A percentile compares a stretch with the other conserved stretches of the same genome.
phyloP scores from a whole-genome alignment of 2,888 invertebrate genomes.

The Lycia hirtaria region DNA sequence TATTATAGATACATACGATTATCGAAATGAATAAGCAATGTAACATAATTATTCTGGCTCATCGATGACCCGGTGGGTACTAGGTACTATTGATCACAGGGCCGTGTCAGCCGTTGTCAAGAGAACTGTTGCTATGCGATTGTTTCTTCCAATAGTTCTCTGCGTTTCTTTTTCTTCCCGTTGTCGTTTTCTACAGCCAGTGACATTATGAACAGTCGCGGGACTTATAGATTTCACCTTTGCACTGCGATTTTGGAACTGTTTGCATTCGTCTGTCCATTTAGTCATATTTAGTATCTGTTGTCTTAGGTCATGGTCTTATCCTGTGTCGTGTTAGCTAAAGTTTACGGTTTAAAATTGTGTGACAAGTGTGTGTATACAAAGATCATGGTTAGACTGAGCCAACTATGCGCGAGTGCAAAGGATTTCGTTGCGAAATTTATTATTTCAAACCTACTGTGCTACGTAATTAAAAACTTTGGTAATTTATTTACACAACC shows the following conservation, averaged over 20 bases:
- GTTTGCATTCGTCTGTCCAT: background rate
- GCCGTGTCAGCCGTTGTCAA: constrained; percentile 55
- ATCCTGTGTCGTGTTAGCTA: constrained; percentile 6
- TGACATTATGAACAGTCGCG: background rate
- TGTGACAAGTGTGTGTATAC: constrained; percentile 7
- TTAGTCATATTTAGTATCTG: constrained; percentile 9
- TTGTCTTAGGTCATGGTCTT: constrained; percentile 40
- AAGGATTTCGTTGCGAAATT: constrained; percentile 9
- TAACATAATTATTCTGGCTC: background rate
- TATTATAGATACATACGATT: too few species aligned
- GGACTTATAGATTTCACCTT: background rate
- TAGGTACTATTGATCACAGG: constrained; percentile 50
- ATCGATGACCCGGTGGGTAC: constrained; percentile 38
- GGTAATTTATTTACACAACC: background rate
- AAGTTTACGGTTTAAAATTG: constrained; percentile 30
- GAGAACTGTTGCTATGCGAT: constrained; percentile 59
- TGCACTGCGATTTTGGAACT: background rate
- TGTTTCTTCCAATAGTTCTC: constrained; percentile 38
- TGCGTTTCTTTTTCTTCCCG: constrained; percentile 22
- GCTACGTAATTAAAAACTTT: background rate
- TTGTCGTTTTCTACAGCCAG: constrained; percentile 1
- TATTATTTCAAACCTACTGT: background rate
- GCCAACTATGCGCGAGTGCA: constrained; percentile 4
- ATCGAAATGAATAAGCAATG: background rate
- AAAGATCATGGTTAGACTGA: background rate